These are phyloP conservation scores for Andinoacara biseriatus DNA, from an alignment of 2,113 vertebrate genomes.

Conservation along the genomic window DNA sequence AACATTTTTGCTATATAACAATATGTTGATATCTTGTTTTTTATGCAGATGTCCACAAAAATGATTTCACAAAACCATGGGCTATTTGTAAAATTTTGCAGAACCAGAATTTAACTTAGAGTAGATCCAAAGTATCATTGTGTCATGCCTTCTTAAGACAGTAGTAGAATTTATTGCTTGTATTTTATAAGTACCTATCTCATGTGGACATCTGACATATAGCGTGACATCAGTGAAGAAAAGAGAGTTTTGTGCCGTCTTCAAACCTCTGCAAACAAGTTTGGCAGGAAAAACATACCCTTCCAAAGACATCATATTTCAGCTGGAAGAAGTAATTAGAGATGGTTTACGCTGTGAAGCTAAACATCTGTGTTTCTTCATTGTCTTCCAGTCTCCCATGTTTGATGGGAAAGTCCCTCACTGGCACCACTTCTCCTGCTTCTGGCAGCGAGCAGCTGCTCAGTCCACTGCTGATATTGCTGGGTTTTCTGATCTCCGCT, in stretches of 20 bases:
- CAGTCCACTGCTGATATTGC: conserved; percentile 85
- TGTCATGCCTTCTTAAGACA: neutral
- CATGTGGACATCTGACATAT: neutral
- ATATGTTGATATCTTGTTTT: neutral
- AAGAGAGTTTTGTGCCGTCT: neutral
- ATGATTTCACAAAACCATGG: neutral
- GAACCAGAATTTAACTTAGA: neutral
- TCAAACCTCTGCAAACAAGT: neutral
- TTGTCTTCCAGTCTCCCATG: conserved; percentile 89
- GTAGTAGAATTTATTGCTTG: neutral
- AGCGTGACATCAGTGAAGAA: neutral
- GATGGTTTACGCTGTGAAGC: neutral
- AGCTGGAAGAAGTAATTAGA: neutral
- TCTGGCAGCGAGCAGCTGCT: conserved; percentile 90
- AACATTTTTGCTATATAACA: neutral
- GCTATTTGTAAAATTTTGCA: neutral
- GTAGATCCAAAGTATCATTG: neutral
- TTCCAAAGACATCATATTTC: neutral
- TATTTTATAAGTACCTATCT: neutral
- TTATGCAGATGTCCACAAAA: neutral
- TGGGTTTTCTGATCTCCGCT: conserved; percentile 90
- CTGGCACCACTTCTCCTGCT: conserved; percentile 98
- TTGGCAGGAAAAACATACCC: neutral
- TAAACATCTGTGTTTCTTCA: neutral
- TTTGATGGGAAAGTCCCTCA: conserved; percentile 97